Conservation (phyloP, 2,797 vertebrate species). For the Rhinatrema bivittatum region DNA sequence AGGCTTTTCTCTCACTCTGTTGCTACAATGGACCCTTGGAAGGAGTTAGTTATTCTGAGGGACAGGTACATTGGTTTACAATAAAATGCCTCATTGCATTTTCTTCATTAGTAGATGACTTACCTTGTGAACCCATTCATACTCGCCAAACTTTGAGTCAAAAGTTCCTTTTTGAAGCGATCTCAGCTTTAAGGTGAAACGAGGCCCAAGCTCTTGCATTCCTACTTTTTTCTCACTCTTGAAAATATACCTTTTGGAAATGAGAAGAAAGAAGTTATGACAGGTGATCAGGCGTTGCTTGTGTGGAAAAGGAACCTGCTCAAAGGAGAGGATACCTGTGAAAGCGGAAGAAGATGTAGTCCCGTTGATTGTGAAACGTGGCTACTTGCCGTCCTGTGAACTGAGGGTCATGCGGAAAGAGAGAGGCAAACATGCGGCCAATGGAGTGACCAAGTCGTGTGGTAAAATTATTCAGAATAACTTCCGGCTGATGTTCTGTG, state of each 20-base stretch:
- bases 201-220: constrained; percentile 95
- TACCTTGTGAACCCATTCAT: constrained; percentile 98
- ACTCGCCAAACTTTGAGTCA: constrained; percentile 95
- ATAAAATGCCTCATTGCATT: too few relatives aligned
- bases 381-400: constrained; percentile 91
- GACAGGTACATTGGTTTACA: neutral
- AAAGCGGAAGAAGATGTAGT: constrained; percentile 95
- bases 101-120: constrained; percentile 25
- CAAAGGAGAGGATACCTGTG: too few relatives aligned
- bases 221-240: constrained; percentile 94
- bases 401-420: constrained; percentile 89
- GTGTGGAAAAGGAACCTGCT: neutral
- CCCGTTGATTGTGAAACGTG: constrained; percentile 96
- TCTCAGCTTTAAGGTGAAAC: constrained; percentile 91
- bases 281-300: neutral
- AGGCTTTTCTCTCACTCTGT: too few relatives aligned
- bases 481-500: constrained; percentile 82
- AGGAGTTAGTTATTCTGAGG: too few relatives aligned
- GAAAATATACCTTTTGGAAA: constrained; percentile 78
- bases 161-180: constrained; percentile 97
- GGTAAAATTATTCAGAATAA: constrained; percentile 92
- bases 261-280: neutral
- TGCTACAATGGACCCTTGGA: too few relatives aligned
- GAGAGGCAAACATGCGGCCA: constrained; percentile 86
- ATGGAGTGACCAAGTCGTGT: constrained; percentile 89